Evolutionary conservation across 2,888 invertebrate species (phyloP).

Genomic region (Harpalus rubripes): DNA sequence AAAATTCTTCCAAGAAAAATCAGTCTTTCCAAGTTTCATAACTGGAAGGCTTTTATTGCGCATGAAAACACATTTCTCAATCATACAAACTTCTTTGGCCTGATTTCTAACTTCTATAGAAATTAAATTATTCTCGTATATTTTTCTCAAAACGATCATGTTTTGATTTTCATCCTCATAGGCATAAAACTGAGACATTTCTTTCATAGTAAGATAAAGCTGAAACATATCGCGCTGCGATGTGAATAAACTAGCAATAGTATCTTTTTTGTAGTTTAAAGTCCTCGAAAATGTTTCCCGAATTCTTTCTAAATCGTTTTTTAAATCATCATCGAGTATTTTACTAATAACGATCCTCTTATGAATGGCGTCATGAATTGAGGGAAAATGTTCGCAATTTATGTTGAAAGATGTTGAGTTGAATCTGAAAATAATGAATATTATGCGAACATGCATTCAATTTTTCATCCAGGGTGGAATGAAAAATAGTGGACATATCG

Average conservation of each 20-base stretch:
- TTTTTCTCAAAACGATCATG: not conserved
- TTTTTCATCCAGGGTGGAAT: too few relatives aligned
- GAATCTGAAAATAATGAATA: not conserved
- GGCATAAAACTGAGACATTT: not conserved
- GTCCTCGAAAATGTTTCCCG: not conserved
- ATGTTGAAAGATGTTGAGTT: not conserved
- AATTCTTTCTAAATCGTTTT: not conserved
- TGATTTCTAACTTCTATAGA: slow-evolving; percentile 12
- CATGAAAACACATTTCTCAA: not conserved
- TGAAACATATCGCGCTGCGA: slow-evolving; percentile 19
- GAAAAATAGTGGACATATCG: too few relatives aligned
- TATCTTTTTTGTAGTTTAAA: not conserved
- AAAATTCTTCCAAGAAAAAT: slow-evolving; percentile 18
- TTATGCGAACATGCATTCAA: not conserved
- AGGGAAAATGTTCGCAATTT: not conserved
- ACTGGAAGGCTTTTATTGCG: not conserved
- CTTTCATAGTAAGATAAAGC: not conserved
- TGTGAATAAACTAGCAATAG: not conserved
- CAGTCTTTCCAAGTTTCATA: not conserved
- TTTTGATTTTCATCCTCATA: slow-evolving; percentile 9
- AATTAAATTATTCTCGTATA: not conserved
- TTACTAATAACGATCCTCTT: not conserved
- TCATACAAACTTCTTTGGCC: not conserved
- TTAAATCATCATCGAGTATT: slow-evolving; percentile 21
- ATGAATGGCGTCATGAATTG: not conserved